These are phyloP conservation scores for Limnephilus lunatus DNA, from an alignment of 2,888 invertebrate species.

Conservation along the genomic window DNA sequence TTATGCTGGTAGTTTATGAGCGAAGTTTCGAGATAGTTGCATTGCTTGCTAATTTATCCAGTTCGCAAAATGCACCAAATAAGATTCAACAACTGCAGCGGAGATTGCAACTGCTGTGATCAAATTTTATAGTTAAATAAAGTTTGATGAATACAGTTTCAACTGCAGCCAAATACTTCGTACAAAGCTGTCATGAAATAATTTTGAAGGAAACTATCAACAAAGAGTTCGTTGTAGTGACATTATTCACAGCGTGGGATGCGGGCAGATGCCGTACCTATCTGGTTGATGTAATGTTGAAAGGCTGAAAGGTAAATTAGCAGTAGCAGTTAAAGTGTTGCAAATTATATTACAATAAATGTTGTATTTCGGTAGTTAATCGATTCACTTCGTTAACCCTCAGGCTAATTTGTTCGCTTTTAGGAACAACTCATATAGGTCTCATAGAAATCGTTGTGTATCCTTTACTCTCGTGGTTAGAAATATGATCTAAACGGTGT, in stretches of 20 bases:
- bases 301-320: not conserved
- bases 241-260: not conserved
- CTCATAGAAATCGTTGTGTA: too few relatives aligned
- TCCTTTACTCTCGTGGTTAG: too few relatives aligned
- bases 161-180: not conserved
- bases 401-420: too few relatives aligned
- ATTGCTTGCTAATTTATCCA: slow-evolving; percentile 35
- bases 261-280: not conserved
- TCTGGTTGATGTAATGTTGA: not conserved
- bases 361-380: not conserved
- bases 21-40: slow-evolving; percentile 38
- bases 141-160: not conserved
- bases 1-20: slow-evolving; percentile 34
- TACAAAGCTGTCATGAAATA: not conserved
- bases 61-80: slow-evolving; percentile 27
- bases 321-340: not conserved
- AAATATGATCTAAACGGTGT: too few relatives aligned
- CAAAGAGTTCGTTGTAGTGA: not conserved
- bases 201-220: not conserved
- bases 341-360: not conserved
- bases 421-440: too few relatives aligned
- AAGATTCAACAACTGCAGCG: not conserved
- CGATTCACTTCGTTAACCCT: not conserved
- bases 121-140: slow-evolving; percentile 13
- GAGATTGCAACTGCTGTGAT: slow-evolving; percentile 13